Base-by-base conservation (phyloP, 2,888 invertebrate species). In the Xanthorhoe designata region DNA sequence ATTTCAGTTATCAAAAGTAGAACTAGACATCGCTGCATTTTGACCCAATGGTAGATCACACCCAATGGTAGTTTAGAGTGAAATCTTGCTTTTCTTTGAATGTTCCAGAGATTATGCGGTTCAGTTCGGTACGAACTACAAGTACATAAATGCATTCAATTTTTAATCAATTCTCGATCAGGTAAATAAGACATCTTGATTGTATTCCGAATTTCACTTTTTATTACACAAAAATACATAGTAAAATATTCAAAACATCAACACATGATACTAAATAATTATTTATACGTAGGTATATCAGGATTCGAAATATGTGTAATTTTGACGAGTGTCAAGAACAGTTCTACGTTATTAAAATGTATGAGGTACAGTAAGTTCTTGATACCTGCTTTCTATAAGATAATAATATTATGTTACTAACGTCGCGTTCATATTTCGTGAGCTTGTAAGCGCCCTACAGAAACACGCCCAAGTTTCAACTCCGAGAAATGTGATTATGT, bases 401-500 rank as follows among this genome's bases (percentile, higher is more conserved):
- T 24, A n/a, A n/a, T n/a, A n/a, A n/a, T n/a, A n/a, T n/a, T n/a
- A 47, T 4, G 13, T 9, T n/a, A 7, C 10, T 49, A 10, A 57
- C 24, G 51, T 79, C 78, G 80, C 78, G 76, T 75, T 81, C 78
- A 79, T 82, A 84, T 84, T 81, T 78, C 66, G 72, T 61, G 68
- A 82, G 78, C 78, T 79, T 62, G 69, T 58, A 62, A 74, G 75
- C 75, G 70, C 74, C 73, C 71, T 68, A 68, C 71, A 71, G 75
- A 75, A 81, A 81, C 78, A 75, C 77, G 77, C 75, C 76, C 68
- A 85, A 88, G 79, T 87, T 89, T 80, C 78, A 77, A 83, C 85
- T 83, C 77, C 73, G 79, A 79, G 81, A 85, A 88, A 90, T 85
- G 86, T 87, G 87, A 90, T 90, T 89, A 90, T 86, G 83, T 87